These are phyloP conservation scores for Entomobrya proxima DNA, from an alignment of 2,888 invertebrate species.

Conservation along the genomic window DNA sequence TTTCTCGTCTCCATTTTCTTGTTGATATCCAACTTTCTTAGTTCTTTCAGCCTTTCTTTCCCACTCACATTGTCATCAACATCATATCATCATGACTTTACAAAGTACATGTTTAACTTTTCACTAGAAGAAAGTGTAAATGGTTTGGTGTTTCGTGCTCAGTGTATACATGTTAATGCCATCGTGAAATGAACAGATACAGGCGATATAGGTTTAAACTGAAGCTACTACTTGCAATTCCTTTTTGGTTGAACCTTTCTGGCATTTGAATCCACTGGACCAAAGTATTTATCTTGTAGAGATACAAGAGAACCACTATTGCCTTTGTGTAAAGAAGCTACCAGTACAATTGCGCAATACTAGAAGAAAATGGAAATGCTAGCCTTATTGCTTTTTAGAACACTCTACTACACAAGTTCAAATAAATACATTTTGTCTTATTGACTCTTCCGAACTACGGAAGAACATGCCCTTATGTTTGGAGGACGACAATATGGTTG, in stretches of 20 bases:
- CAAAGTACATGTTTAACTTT: slow-evolving; percentile 23
- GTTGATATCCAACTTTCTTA: slow-evolving; percentile 50
- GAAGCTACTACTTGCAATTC: not conserved
- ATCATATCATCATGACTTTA: slow-evolving; percentile 10
- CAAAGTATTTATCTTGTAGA: slow-evolving; percentile 25
- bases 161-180: not conserved
- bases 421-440: slow-evolving; percentile 50
- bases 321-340: slow-evolving; percentile 17
- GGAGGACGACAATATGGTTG: not conserved
- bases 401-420: slow-evolving; percentile 12
- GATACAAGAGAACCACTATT: slow-evolving; percentile 44
- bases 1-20: slow-evolving; percentile 47
- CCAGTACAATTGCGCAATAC: slow-evolving; percentile 10
- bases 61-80: slow-evolving; percentile 48
- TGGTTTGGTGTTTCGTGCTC: not conserved
- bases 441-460: not conserved
- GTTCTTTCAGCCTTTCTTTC: slow-evolving; percentile 47
- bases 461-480: not conserved
- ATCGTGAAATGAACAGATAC: not conserved
- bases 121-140: slow-evolving; percentile 30
- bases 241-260: not conserved
- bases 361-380: slow-evolving; percentile 14
- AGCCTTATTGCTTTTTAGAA: slow-evolving; percentile 49
- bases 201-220: not conserved
- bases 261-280: slow-evolving; percentile 6